Base-by-base conservation (phyloP, 1,140 invertebrate genomes). In the Drosophila funebris region DNA sequence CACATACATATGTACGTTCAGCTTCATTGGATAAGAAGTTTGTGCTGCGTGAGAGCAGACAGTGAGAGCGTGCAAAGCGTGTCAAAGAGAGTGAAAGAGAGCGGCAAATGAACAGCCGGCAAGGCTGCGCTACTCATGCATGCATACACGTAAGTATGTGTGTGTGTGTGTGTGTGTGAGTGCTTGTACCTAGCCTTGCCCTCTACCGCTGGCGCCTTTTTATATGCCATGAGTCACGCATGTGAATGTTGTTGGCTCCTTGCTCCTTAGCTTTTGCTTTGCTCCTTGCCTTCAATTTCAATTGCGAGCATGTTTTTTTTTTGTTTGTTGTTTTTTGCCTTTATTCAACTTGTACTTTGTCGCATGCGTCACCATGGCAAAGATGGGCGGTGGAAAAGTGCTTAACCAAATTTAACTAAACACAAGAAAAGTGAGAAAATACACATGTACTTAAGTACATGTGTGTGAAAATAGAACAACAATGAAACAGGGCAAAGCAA, bases 211-310 rank as follows among this genome's bases (percentile, higher is more conserved):
- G n/a, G n/a, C n/a, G n/a, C 36, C 18, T 20, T 56, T 56, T 52
- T 48, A 48, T 54, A 61, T 46, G 79, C 20, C 73, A 80, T 84
- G 81, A 84, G 77, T 84, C 81, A 84, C 84, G 77, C 82, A 74
- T 81, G 43, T 87, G 61, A 77, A 70, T 69, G 64, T 58, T 36
- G 18, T 48, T 18, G 5, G 14, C 66, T 43, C 43, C 43, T 52
- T 64, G 57, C 18, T 54, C 52, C 41, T 29, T 56, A 27, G 22
- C 18, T 18, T 50, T 22, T 50, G 56, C 29, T 46, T 60, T 60
- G 37, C 20, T 39, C 22, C 29, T 22, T 41, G 24, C 8, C 8
- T 48, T 8, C 20, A 43, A 18, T 24, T 60, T 69, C 44, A 57
- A 57, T 69, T 27, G 44, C 24, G n/a, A 29, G 44, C 18, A n/a